These are phyloP conservation scores for Pogonophryne albipinna DNA, from an alignment of 2,797 vertebrate genomes.

Conservation along the genomic window DNA sequence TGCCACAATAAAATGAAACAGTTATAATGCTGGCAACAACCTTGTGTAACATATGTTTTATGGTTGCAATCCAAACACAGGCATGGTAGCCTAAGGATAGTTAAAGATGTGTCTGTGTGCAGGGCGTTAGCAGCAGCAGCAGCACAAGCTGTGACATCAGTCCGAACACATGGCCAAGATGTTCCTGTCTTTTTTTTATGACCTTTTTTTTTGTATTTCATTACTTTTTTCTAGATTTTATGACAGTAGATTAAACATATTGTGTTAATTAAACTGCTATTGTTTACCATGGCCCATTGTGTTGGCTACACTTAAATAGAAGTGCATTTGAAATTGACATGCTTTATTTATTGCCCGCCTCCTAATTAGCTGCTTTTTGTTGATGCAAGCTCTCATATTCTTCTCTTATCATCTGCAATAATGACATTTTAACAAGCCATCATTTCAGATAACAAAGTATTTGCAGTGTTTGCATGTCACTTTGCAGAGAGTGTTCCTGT, in stretches of 20 bases:
- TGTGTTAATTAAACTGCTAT: slow-evolving; percentile 23
- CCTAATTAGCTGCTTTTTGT: slow-evolving; percentile 34
- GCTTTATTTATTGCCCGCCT: slow-evolving; percentile 32
- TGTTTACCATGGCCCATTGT: slow-evolving; percentile 15
- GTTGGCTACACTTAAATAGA: slow-evolving; percentile 22
- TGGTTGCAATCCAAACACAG: slow-evolving; percentile 43
- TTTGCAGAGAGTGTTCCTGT: neutral
- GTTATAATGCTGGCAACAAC: slow-evolving; percentile 36
- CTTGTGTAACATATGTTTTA: slow-evolving; percentile 47
- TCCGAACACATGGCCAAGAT: slow-evolving; percentile 3
- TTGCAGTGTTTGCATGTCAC: neutral
- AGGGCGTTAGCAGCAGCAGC: slow-evolving; percentile 14
- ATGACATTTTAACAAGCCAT: slow-evolving; percentile 7
- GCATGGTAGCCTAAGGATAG: slow-evolving; percentile 20
- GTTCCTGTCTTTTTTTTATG: slow-evolving; percentile 5
- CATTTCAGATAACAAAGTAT: neutral
- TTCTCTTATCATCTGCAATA: slow-evolving; percentile 22
- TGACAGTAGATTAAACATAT: slow-evolving; percentile 21
- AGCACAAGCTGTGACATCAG: slow-evolving; percentile 4
- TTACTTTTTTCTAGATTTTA: neutral
- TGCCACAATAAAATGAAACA: slow-evolving; percentile 44
- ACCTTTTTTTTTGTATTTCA: neutral
- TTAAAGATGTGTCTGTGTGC: slow-evolving; percentile 23
- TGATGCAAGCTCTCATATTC: neutral
- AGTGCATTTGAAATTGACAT: slow-evolving; percentile 21